These are phyloP conservation scores for Hedychridium roseum DNA, from an alignment of 2,888 invertebrate species.

Conservation along the genomic window DNA sequence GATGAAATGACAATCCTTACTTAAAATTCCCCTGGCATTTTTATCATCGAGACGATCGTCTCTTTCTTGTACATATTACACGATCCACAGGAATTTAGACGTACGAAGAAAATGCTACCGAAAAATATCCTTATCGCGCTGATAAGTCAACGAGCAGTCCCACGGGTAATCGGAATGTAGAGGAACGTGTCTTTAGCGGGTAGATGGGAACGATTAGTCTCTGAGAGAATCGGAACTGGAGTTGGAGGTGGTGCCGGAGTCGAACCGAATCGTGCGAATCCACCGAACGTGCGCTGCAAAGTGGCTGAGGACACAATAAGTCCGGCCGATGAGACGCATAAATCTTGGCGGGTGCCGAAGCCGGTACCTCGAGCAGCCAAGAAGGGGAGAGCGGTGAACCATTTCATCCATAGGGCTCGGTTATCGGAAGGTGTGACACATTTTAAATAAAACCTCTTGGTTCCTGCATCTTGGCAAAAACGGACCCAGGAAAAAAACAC, in stretches of 20 bases:
- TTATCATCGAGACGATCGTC: too few relatives aligned
- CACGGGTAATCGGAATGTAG: too few relatives aligned
- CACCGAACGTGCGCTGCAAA: neutral
- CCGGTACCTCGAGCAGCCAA: neutral
- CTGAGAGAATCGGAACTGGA: too few relatives aligned
- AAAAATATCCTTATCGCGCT: too few relatives aligned
- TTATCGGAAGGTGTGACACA: constrained; percentile 51
- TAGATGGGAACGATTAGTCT: too few relatives aligned
- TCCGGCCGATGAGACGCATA: constrained; percentile 22
- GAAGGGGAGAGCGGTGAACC: constrained; percentile 6
- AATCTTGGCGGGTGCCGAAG: constrained; percentile 15
- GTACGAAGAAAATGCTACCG: too few relatives aligned
- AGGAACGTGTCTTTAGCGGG: too few relatives aligned
- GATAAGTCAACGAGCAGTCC: too few relatives aligned
- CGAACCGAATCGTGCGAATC: neutral
- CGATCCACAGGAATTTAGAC: too few relatives aligned
- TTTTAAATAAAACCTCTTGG: constrained; percentile 50
- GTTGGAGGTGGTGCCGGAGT: neutral
- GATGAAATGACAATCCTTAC: too few relatives aligned
- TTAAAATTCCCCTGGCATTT: too few relatives aligned
- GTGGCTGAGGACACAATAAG: constrained; percentile 3
- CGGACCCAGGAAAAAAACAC: constrained; percentile 62
- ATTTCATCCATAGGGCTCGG: constrained; percentile 30
- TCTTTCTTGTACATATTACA: too few relatives aligned
- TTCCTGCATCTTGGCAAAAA: constrained; percentile 35